Evolutionary conservation across 2,113 vertebrate genomes (phyloP).

Genomic region (Cervus canadensis): DNA sequence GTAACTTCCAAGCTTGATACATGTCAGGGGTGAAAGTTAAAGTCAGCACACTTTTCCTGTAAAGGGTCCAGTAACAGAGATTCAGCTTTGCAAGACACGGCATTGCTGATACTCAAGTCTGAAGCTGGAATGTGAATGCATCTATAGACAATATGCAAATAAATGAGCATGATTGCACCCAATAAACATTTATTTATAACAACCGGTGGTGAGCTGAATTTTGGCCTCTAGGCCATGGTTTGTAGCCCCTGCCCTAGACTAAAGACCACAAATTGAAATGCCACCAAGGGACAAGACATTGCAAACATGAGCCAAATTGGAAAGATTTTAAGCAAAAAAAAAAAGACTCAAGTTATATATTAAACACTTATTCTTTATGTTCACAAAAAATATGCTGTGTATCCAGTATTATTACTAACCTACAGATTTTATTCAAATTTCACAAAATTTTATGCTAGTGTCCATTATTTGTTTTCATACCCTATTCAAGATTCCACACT

Average conservation of each 20-base stretch:
- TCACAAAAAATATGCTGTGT: background rate
- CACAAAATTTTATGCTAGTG: background rate
- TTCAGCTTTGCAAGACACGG: background rate
- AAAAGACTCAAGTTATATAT: background rate
- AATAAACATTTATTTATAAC: background rate
- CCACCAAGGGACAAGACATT: background rate
- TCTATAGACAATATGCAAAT: background rate
- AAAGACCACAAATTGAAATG: background rate
- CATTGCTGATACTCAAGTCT: background rate
- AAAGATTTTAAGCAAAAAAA: background rate
- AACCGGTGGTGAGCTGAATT: background rate
- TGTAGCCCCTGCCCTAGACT: background rate
- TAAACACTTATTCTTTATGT: background rate
- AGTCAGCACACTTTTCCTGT: background rate
- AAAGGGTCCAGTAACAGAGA: background rate
- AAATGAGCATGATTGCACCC: fast-evolving
- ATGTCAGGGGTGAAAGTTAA: background rate
- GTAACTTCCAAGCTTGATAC: background rate
- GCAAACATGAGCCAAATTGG: background rate
- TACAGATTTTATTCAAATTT: background rate
- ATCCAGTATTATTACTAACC: background rate
- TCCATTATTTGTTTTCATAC: background rate
- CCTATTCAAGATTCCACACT: background rate
- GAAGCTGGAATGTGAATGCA: background rate
- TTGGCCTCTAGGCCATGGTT: background rate